Evolutionary conservation across 1,140 invertebrate genomes (phyloP).

Genomic region (Leptonema lineaticorne): DNA sequence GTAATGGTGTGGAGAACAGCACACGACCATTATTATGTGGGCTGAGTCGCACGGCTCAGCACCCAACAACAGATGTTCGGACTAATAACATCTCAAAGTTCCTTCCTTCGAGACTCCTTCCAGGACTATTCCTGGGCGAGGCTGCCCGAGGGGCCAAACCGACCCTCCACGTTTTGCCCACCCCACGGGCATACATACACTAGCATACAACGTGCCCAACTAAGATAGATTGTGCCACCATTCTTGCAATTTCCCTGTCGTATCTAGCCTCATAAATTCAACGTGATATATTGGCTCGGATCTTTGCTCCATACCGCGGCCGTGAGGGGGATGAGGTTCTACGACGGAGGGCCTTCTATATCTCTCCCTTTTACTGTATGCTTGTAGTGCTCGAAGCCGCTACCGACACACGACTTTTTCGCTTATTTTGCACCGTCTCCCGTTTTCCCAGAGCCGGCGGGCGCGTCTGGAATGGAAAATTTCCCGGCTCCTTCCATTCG

Average conservation of each 20-base stretch:
- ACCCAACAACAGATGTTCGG: conserved; percentile 60
- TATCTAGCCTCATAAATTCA: conserved; percentile 74
- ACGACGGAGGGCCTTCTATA: conserved; percentile 44
- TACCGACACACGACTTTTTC: conserved; percentile 37
- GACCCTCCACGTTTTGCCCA: neutral
- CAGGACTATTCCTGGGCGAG: conserved; percentile 1
- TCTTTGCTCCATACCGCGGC: conserved; percentile 64
- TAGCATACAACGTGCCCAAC: conserved; percentile 54
- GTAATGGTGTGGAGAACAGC: conserved; percentile 24
- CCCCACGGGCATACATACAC: conserved; percentile 45
- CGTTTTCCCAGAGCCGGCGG: conserved; percentile 12
- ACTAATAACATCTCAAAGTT: conserved; percentile 62
- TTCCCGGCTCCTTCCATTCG: conserved; percentile 22
- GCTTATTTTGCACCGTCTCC: conserved; percentile 43
- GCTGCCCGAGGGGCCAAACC: neutral
- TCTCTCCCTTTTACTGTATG: conserved; percentile 41
- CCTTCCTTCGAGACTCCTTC: conserved; percentile 46
- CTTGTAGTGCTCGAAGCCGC: neutral
- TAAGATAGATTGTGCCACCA: conserved; percentile 75
- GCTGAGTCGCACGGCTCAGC: conserved; percentile 47
- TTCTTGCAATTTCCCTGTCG: conserved; percentile 78
- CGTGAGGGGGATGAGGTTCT: conserved; percentile 44
- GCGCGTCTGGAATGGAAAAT: conserved; percentile 39
- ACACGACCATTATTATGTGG: conserved; percentile 27
- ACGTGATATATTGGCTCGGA: conserved; percentile 72